These are phyloP conservation scores for Sminthurinus aureus DNA, from an alignment of 2,888 invertebrate genomes.

Conservation along the genomic window DNA sequence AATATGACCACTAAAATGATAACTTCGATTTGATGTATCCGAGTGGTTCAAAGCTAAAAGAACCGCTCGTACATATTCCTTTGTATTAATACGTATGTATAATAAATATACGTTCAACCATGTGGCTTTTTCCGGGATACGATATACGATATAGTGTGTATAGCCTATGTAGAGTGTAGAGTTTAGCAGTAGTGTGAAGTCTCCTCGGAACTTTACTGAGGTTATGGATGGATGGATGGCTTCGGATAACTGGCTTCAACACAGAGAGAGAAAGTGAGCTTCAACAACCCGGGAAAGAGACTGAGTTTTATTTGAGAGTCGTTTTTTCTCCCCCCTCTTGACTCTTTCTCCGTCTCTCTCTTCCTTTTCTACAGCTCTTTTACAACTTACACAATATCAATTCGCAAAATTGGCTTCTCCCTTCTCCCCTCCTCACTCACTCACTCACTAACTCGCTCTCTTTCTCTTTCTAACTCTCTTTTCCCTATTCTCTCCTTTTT, in stretches of 20 bases:
- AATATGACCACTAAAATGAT: too few species aligned
- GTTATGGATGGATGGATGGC: slow-evolving; percentile 35
- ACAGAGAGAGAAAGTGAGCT: slow-evolving; percentile 25
- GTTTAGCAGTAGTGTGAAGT: slow-evolving; percentile 24
- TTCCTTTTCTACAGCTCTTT: slow-evolving; percentile 35
- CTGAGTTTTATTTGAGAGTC: slow-evolving; percentile 42
- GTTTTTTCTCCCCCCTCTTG: slow-evolving; percentile 27
- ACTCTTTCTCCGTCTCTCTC: slow-evolving; percentile 14
- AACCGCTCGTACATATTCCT: not conserved
- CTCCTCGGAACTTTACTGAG: slow-evolving; percentile 34
- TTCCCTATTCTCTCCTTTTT: slow-evolving; percentile 35
- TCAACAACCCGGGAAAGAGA: slow-evolving; percentile 39
- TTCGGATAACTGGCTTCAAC: not conserved
- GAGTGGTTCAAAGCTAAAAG: too few species aligned
- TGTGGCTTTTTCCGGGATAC: slow-evolving; percentile 38
- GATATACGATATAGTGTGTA: not conserved
- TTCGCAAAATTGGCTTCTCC: slow-evolving; percentile 59
- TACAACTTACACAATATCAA: slow-evolving; percentile 56
- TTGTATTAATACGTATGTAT: not conserved
- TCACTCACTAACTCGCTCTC: slow-evolving; percentile 18
- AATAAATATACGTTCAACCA: slow-evolving; percentile 27
- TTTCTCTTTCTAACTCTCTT: slow-evolving; percentile 13
- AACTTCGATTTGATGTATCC: too few species aligned
- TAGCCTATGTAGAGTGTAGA: not conserved
- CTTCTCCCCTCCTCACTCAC: slow-evolving; percentile 47